Evolutionary conservation across 2,797 vertebrate species (phyloP).

Genomic region (Coreius guichenoti): DNA sequence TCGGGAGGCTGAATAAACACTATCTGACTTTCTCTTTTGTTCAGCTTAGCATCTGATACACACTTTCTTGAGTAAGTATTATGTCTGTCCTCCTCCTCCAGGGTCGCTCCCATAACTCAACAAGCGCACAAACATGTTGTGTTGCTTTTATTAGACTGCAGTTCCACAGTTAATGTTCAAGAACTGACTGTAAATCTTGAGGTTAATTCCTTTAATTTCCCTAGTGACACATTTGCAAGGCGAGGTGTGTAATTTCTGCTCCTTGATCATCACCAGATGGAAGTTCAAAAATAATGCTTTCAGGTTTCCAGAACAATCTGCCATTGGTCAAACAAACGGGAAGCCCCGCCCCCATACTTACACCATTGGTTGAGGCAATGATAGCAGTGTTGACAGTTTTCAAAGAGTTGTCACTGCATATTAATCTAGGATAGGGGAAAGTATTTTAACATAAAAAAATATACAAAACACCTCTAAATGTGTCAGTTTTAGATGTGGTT

Average conservation of each 20-base stretch:
- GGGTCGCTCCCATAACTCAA: background rate
- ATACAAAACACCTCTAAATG: background rate
- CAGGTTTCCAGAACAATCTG: background rate
- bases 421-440: background rate
- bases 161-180: slow-evolving; percentile 12
- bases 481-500: background rate
- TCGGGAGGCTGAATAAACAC: background rate
- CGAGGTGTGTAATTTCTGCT: background rate
- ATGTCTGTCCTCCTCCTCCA: background rate
- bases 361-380: background rate
- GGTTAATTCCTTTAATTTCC: background rate
- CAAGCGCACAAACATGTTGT: background rate
- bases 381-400: background rate
- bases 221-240: background rate
- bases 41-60: background rate
- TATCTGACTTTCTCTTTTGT: background rate
- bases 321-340: background rate
- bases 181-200: background rate
- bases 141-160: slow-evolving; percentile 10
- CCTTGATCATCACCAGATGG: background rate
- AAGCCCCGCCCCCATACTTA: background rate
- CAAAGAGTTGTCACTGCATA: background rate
- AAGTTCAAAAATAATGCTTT: background rate
- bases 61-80: background rate
- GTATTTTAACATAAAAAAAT: background rate